Evolutionary conservation across 2,113 vertebrate genomes (phyloP), one percentile per base, ranked within the genome.

Genomic region (Suricata suricatta): DNA sequence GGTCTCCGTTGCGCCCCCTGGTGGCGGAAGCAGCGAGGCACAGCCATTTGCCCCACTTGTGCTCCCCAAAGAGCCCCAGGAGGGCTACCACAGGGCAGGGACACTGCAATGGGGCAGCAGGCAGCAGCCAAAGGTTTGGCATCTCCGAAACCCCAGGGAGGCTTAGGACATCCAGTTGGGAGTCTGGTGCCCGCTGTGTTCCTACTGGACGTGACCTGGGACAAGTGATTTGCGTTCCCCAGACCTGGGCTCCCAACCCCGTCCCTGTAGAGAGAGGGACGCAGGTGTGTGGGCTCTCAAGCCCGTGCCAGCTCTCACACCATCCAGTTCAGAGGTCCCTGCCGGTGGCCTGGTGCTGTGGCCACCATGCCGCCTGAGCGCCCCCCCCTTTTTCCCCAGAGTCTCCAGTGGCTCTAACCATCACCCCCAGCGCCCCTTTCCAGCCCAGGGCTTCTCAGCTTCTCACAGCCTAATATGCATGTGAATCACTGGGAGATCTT

Each of bases 1-100:
- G 31, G 66, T 12, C 60, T 31, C 0, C 21, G 6, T n/a, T 68
- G 82, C 47, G 7, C 97, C 95, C 93, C 94, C 96, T 96, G 44
- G 95, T 81, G 98, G 96, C 21, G 97, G 96, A 17, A 5, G 3
- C 69, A 47, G 1, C 35, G n/a, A 27, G n/a, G 27, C 90, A 85
- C 33, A 33, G 50, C 77, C 31, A 2, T 44, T 44, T 52, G 68
- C 60, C 86, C 17, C 7, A 0, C 17, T 54, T 16, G 2, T 29
- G 21, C 74, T 90, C 82, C 33, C 10, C 89, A 23, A n/a, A 81
- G 81, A 38, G 31, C 10, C 11, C 19, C 10, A 2, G 25, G 60
- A 50, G 31, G n/a, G 38, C 16, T 41, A 17, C 71, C 14, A 8
- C n/a, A 33, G n/a, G 21, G 17, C 1, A 3, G 21, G 74, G 3